phyloP scores from a whole-genome alignment of 2,113 vertebrate genomes.

The Nibea albiflora region DNA sequence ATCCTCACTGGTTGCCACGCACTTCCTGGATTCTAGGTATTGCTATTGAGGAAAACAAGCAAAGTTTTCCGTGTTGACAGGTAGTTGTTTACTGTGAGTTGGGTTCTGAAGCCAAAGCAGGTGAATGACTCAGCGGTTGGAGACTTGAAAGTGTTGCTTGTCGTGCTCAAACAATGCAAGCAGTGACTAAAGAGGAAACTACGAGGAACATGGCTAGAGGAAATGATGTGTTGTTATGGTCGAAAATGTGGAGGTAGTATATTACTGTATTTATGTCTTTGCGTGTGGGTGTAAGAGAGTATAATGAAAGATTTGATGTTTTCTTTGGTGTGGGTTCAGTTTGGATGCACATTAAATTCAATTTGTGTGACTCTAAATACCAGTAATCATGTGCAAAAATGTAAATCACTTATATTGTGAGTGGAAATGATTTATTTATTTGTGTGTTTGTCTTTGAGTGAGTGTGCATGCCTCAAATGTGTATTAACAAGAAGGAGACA shows the following conservation, averaged over 20 bases:
- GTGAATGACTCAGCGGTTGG: slow-evolving; percentile 78
- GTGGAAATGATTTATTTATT: background rate
- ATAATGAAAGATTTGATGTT: background rate
- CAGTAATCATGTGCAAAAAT: background rate
- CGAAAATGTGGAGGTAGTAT: background rate
- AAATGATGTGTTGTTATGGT: slow-evolving; percentile 66
- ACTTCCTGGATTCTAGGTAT: slow-evolving; percentile 43
- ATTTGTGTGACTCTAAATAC: background rate
- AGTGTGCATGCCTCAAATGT: background rate
- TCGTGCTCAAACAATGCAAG: slow-evolving; percentile 79
- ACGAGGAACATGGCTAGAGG: slow-evolving; percentile 83
- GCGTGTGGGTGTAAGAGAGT: background rate
- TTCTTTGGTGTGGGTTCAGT: background rate
- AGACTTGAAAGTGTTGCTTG: slow-evolving; percentile 51
- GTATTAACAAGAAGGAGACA: background rate
- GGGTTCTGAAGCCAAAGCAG: slow-evolving; percentile 69
- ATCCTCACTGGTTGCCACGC: background rate
- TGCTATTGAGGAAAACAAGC: slow-evolving; percentile 47
- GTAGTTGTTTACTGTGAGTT: slow-evolving; percentile 27
- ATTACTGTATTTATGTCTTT: slow-evolving; percentile 1
- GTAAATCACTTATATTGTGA: background rate
- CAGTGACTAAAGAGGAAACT: slow-evolving; percentile 86
- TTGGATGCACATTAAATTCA: background rate
- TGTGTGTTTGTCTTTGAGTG: background rate
- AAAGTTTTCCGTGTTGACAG: slow-evolving; percentile 15